Conservation (phyloP, 2,113 vertebrate species). For the Mobula birostris region DNA sequence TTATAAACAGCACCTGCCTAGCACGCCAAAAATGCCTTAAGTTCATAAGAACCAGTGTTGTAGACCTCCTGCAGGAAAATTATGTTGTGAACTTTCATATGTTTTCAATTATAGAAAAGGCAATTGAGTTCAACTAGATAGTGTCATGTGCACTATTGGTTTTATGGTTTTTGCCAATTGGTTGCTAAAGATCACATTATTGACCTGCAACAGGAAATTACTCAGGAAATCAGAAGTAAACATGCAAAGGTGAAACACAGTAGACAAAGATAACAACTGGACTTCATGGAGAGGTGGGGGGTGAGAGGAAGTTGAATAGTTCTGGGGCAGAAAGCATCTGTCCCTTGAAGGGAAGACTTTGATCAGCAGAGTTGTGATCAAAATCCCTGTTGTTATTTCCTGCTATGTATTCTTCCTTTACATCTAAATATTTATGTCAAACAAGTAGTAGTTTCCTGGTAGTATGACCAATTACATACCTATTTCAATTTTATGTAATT, state of each 20-base stretch:
- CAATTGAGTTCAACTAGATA: not conserved
- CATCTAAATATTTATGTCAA: not conserved
- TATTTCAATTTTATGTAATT: not conserved
- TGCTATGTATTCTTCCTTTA: not conserved
- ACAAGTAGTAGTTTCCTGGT: not conserved
- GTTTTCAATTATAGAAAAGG: slow-evolving; percentile 6
- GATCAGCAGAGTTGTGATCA: slow-evolving; percentile 20
- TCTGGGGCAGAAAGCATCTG: not conserved
- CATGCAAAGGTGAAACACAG: not conserved
- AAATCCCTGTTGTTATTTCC: slow-evolving; percentile 7
- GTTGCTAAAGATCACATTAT: not conserved
- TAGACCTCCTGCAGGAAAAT: not conserved
- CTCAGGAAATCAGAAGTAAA: slow-evolving; percentile 34
- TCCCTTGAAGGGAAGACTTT: not conserved
- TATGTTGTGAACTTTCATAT: not conserved
- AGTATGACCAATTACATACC: not conserved
- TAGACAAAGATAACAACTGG: slow-evolving; percentile 18
- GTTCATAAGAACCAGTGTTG: not conserved
- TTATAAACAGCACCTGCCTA: too few species aligned
- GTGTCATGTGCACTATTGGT: not conserved
- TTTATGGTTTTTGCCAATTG: slow-evolving; percentile 26
- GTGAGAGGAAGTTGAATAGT: not conserved
- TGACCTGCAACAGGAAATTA: slow-evolving; percentile 31
- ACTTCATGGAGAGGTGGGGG: not conserved
- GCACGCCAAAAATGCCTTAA: too few species aligned